Evolutionary conservation across 2,888 invertebrate genomes (phyloP), one percentile per base, ranked within the genome.

Genomic region (Gastrophysa polygoni): DNA sequence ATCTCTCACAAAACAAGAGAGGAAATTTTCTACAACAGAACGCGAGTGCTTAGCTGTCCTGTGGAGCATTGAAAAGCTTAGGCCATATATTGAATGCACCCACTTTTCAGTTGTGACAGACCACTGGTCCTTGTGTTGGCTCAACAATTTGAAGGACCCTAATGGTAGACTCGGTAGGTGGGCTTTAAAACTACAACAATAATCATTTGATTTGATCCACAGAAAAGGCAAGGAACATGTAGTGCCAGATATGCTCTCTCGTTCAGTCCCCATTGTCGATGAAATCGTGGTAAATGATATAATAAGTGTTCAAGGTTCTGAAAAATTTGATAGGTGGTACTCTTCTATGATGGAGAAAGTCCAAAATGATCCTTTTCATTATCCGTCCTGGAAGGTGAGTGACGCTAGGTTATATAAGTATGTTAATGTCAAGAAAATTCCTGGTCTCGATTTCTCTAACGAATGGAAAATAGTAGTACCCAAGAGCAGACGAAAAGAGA

Each of bases 251-350:
- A n/a, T n/a, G n/a, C n/a, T n/a, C n/a, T n/a, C n/a, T n/a, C n/a
- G n/a, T n/a, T n/a, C n/a, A n/a, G n/a, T n/a, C n/a, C n/a, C n/a
- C n/a, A n/a, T n/a, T n/a, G n/a, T n/a, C n/a, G n/a, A n/a, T n/a
- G n/a, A n/a, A n/a, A n/a, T n/a, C n/a, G n/a, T n/a, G n/a, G n/a
- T n/a, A n/a, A n/a, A n/a, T n/a, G n/a, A n/a, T n/a, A n/a, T n/a
- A n/a, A n/a, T n/a, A n/a, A n/a, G n/a, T n/a, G n/a, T n/a, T n/a
- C n/a, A n/a, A n/a, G n/a, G n/a, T n/a, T n/a, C n/a, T n/a, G n/a
- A 7, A 64, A 65, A 57, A 66, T 61, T 55, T 38, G 67, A 66
- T 55, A 38, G n/a, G 10, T 70, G 68, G 68, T 68, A 68, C n/a
- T 16, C 28, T 16, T 56, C 51, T 8, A 61, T 71, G 66, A 8